Base-by-base conservation (phyloP, 2,888 invertebrate species). In the Ditylenchus weischeri region DNA sequence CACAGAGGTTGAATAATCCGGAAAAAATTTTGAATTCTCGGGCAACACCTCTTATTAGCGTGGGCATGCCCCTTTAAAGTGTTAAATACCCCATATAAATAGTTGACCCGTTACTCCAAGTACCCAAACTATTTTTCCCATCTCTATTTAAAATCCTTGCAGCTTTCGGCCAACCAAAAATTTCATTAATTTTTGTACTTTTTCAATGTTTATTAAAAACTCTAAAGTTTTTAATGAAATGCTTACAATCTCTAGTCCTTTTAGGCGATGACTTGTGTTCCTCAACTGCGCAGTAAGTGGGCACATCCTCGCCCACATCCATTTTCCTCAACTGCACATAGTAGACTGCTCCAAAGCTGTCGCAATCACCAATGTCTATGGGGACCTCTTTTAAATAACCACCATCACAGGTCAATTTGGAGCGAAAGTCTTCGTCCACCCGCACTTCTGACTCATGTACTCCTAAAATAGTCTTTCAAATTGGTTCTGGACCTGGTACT, bases 401-500 rank as follows among this genome's bases (percentile, higher is more conserved):
- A n/a, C 81, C 80, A 48, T 76, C 75, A 71, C 61, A 77, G 73
- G 43, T 62, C 64, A 69, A 76, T 76, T 43, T 58, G n/a, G 49
- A 50, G 18, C 47, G 54, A 43, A 38, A 35, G 13, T 62, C 57
- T 47, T 77, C 69, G 11, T 84, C 85, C 11, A 84, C 83, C 1
- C 83, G 82, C 75, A 87, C 87, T 80, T 88, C 87, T 63, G 84
- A 85, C 76, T 87, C 86, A 74, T 85, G 85, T 18, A 87, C 86
- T 10, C 68, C 68, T 68, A 11, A 36, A 68, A 68, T 47, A n/a
- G 35, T 29, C 18, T 19, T 21, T 50, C 6, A 21, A 6, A 50
- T 50, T 50, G 21, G 18, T 50, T 50, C 5, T 50, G 18, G n/a
- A 19, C 50, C 18, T 6, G n/a, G n/a, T 19, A 50, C 50, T 50